Conservation (phyloP, 2,888 invertebrate genomes). For the Colletes collaris region DNA sequence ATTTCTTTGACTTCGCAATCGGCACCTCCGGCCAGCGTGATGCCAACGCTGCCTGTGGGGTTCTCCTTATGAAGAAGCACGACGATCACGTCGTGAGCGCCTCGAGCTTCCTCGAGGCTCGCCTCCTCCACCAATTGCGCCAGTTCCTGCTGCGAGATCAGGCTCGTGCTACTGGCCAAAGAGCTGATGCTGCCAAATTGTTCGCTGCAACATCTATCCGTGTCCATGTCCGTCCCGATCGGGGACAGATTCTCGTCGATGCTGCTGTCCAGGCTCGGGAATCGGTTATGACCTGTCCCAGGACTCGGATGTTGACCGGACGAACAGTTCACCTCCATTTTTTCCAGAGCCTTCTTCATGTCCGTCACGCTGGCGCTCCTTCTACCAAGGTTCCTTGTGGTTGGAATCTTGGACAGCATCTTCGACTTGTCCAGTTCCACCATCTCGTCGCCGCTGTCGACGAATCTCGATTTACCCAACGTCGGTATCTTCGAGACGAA, state of each 20-base stretch:
- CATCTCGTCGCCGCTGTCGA: conserved; percentile 61
- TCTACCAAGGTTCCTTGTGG: conserved; percentile 70
- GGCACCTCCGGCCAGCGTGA: conserved; percentile 94
- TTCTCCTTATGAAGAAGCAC: conserved; percentile 88
- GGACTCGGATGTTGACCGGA: conserved; percentile 34
- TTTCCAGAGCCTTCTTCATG: conserved; percentile 86
- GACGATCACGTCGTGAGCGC: conserved; percentile 85
- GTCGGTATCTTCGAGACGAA: conserved; percentile 75
- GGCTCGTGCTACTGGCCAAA: conserved; percentile 85
- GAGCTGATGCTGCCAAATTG: conserved; percentile 86
- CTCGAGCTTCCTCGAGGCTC: conserved; percentile 85
- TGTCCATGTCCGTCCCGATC: conserved; percentile 71
- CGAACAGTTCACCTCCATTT: conserved; percentile 73
- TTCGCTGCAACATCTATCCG: conserved; percentile 75
- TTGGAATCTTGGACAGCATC: conserved; percentile 75
- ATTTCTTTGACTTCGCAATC: conserved; percentile 97
- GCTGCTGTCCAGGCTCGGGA: conserved; percentile 85
- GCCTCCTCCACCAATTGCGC: conserved; percentile 88
- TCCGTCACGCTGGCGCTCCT: conserved; percentile 85
- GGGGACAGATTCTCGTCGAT: conserved; percentile 80
- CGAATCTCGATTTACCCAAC: conserved; percentile 59
- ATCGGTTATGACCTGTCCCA: conserved; percentile 79
- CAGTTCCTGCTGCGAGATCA: conserved; percentile 86
- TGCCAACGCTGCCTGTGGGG: conserved; percentile 91
- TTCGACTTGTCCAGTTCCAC: conserved; percentile 61